A percentile compares a stretch with the other conserved stretches of the same genome.
These are phyloP conservation scores for Chelon auratus DNA, from an alignment of 2,797 vertebrate species.

Conservation along the genomic window DNA sequence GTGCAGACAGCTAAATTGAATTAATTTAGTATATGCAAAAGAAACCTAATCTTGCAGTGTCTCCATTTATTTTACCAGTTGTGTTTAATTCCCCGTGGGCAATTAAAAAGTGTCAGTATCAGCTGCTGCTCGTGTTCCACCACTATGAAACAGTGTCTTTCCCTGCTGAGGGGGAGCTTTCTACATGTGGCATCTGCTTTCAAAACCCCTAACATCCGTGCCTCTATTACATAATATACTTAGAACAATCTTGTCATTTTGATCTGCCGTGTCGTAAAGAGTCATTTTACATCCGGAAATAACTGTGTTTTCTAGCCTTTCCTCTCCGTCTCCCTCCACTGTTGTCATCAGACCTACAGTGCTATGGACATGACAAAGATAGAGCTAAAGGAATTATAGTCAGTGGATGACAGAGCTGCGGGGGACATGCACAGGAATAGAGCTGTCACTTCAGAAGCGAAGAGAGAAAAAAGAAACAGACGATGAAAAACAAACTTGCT, in stretches of 20 bases:
- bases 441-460: conserved; percentile 21
- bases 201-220: background rate
- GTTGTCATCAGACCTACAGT: conserved; percentile 14
- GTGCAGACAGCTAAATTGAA: background rate
- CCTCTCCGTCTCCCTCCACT: conserved; percentile 6
- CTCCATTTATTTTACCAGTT: background rate
- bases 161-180: background rate
- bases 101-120: background rate
- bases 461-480: background rate
- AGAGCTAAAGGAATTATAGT: conserved; percentile 21
- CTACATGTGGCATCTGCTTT: background rate
- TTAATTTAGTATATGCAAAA: background rate
- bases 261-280: conserved; percentile 1
- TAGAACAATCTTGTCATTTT: background rate
- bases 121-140: background rate
- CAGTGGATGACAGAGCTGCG: conserved; percentile 21
- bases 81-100: background rate
- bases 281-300: conserved; percentile 7
- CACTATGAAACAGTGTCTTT: background rate
- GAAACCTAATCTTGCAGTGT: background rate
- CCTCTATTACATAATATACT: background rate
- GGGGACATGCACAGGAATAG: conserved; percentile 24
- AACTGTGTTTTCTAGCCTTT: background rate
- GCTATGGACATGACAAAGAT: conserved; percentile 20
- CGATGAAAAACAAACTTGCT: conserved; percentile 11